Evolutionary conservation across 37 sponge, comb jelly and placozoan species (phyloP).

Genomic region (Aplysina aerophoba): DNA sequence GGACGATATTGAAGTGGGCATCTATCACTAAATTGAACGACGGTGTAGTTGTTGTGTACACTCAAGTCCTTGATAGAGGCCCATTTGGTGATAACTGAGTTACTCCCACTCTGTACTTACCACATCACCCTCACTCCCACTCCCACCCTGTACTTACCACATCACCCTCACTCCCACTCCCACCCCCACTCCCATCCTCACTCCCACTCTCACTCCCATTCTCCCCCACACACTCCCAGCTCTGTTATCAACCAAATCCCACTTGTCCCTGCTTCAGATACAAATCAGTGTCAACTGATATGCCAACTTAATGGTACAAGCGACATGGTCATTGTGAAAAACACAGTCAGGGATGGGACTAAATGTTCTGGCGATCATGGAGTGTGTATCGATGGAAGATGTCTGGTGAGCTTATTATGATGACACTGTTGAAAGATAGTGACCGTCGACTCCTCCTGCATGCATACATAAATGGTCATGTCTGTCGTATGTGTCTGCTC

Average conservation of each 20-base stretch:
- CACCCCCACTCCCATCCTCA: background rate
- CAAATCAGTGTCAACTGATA: slow-evolving; percentile 4
- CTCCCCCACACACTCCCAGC: too few species aligned
- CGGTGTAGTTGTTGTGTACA: too few species aligned
- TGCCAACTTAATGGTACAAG: background rate
- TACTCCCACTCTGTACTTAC: too few species aligned
- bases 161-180: background rate
- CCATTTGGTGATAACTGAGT: too few species aligned
- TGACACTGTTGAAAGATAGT: background rate
- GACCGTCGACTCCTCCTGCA: background rate
- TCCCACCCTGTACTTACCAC: background rate
- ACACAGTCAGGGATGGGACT: slow-evolving; percentile 6
- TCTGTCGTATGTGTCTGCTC: too few species aligned
- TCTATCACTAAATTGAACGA: too few species aligned
- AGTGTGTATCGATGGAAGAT: slow-evolving; percentile 11
- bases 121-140: background rate
- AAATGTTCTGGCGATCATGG: background rate
- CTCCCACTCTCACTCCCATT: too few species aligned
- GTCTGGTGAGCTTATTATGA: slow-evolving; percentile 1
- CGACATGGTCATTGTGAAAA: background rate
- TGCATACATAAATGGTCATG: background rate
- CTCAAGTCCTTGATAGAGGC: too few species aligned
- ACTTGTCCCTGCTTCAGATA: background rate
- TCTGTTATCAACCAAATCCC: too few species aligned
- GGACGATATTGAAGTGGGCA: too few species aligned